Evolutionary conservation across 2,113 vertebrate genomes (phyloP).

Genomic region (Ctenomys sociabilis): DNA sequence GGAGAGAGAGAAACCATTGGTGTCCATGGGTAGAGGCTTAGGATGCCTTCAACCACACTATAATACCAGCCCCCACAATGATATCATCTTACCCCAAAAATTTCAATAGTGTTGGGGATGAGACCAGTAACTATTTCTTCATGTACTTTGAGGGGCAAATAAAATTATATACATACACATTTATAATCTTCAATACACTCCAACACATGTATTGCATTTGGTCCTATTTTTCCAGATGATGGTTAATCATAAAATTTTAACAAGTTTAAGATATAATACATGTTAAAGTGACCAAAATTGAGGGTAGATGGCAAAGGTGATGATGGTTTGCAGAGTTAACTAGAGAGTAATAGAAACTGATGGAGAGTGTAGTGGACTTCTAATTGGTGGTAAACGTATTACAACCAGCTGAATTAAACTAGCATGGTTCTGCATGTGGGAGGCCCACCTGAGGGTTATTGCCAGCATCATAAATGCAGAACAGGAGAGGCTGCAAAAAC

Average conservation of each 20-base stretch:
- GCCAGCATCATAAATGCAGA: too few relatives aligned
- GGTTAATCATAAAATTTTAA: neutral
- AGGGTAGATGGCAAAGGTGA: neutral
- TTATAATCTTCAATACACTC: too few relatives aligned
- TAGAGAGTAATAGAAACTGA: neutral
- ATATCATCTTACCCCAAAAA: neutral
- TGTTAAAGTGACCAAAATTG: neutral
- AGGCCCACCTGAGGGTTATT: too few relatives aligned
- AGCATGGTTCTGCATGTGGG: too few relatives aligned
- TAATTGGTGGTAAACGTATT: too few relatives aligned
- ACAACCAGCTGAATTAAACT: too few relatives aligned
- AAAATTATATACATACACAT: neutral
- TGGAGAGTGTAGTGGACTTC: too few relatives aligned
- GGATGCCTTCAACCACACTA: neutral
- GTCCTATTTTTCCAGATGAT: neutral
- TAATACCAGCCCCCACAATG: neutral
- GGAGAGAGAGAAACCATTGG: too few relatives aligned
- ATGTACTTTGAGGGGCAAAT: neutral
- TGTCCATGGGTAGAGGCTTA: neutral
- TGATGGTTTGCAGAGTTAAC: neutral
- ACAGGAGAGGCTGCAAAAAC: too few relatives aligned
- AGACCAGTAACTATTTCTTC: neutral
- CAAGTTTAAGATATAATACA: neutral
- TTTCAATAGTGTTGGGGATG: neutral
- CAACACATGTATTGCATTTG: neutral